phyloP scores from a whole-genome alignment of 2,797 vertebrate species.

The Melanotaenia maccullochi region DNA sequence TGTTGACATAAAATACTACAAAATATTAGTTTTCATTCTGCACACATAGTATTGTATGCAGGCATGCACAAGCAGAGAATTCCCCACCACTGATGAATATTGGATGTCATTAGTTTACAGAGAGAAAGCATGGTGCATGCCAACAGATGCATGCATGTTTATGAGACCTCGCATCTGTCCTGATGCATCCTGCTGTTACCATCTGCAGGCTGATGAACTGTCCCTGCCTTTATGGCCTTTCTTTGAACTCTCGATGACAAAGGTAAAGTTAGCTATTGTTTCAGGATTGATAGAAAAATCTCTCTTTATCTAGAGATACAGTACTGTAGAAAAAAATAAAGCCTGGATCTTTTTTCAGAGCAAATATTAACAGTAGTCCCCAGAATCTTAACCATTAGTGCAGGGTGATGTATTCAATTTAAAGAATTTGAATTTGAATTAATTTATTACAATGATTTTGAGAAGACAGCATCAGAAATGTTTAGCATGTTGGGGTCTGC shows the following conservation, averaged over 20 bases:
- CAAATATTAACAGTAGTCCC: neutral
- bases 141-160: slow-evolving; percentile 10
- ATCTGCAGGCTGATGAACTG: slow-evolving; percentile 15
- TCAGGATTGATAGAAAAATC: slow-evolving; percentile 1
- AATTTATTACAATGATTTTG: slow-evolving; percentile 11
- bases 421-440: neutral
- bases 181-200: neutral
- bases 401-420: neutral
- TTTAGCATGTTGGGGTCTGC: slow-evolving; percentile 5
- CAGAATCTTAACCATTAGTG: neutral
- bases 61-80: neutral
- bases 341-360: neutral
- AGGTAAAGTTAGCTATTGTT: neutral
- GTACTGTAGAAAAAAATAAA: too few relatives aligned
- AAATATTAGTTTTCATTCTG: neutral
- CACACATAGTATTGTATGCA: neutral
- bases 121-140: neutral
- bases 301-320: too few relatives aligned
- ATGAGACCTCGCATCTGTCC: slow-evolving; percentile 21
- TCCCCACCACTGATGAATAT: neutral
- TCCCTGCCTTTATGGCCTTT: slow-evolving; percentile 13
- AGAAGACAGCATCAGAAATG: slow-evolving; percentile 5
- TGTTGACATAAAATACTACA: neutral
- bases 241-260: slow-evolving; percentile 7
- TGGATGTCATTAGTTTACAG: neutral